These are phyloP conservation scores for Cotesia chilonis DNA, from an alignment of 1,140 invertebrate species.

Conservation along the genomic window DNA sequence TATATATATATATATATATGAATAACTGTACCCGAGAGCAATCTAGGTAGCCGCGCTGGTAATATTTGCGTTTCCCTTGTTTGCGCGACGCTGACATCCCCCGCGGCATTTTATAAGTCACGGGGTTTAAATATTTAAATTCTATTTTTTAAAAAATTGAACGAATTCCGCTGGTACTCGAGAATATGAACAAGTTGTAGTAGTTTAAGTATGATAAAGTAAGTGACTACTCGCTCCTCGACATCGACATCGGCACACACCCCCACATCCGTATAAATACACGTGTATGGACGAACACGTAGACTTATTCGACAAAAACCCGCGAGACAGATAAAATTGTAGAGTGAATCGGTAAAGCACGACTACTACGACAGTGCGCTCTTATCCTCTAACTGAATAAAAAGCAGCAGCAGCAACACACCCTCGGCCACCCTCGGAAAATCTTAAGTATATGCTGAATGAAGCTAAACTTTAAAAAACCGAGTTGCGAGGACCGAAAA, in stretches of 20 bases:
- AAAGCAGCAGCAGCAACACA: slow-evolving; percentile 15
- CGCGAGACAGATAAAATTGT: slow-evolving; percentile 15
- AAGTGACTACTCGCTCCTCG: neutral
- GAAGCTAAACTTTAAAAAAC: neutral
- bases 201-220: slow-evolving; percentile 1
- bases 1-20: neutral
- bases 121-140: slow-evolving; percentile 47
- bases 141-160: slow-evolving; percentile 46
- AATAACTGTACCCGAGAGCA: slow-evolving; percentile 33
- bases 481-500: too few relatives aligned
- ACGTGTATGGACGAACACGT: neutral
- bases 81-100: slow-evolving; percentile 39
- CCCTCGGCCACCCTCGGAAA: too few relatives aligned
- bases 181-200: slow-evolving; percentile 4
- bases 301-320: slow-evolving; percentile 15
- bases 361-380: neutral
- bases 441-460: neutral
- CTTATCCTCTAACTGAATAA: slow-evolving; percentile 10
- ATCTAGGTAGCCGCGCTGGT: slow-evolving; percentile 37
- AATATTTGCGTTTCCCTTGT: slow-evolving; percentile 42
- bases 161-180: slow-evolving; percentile 35
- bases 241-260: neutral
- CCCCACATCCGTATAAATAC: too few relatives aligned
- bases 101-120: slow-evolving; percentile 37
- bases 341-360: slow-evolving; percentile 12